Base-by-base conservation (phyloP, 2,888 invertebrate species). In the Spialia ferax region DNA sequence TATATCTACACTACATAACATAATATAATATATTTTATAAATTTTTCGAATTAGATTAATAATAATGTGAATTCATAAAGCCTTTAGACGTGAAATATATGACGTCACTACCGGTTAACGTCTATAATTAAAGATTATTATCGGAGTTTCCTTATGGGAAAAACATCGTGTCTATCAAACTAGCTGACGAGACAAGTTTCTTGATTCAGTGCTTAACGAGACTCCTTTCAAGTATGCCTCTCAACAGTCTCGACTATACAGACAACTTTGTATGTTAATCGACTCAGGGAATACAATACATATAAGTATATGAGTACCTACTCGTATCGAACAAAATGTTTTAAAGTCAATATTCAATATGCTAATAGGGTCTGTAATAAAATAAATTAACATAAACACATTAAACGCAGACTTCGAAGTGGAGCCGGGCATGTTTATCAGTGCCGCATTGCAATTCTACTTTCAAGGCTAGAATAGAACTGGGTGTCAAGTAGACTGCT, bases 331-430 rank as follows among this genome's bases (percentile, higher is more conserved):
- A 26, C 29, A 50, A 26, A 22, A n/a, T 35, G 6, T 22, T 61
- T 32, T 32, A 61, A 29, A 52, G 20, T 22, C 11, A 10, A 23
- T 57, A 57, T 57, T 56, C 18, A 65, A 52, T 65, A 54, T 65
- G 79, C 79, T 78, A 81, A 83, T 85, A 77, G 52, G 22, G 7
- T 11, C 75, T 71, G 78, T 77, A 83, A 83, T 85, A 82, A 50
- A 50, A 20, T 50, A 79, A 79, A 87, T 87, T 86, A 79, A 80
- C 83, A 85, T 85, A 80, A 80, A 81, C 78, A 74, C 71, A 75
- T 72, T 85, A 80, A 80, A 81, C 78, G 74, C 71, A 75, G 73
- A 69, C 69, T 71, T 72, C 73, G 71, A 73, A 75, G 73, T 71
- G 67, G 72, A 75, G 72, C 35, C 20, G 72, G 70, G 75, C 75